These are phyloP conservation scores for Melolontha melolontha DNA, from an alignment of 2,888 invertebrate species.

Conservation along the genomic window DNA sequence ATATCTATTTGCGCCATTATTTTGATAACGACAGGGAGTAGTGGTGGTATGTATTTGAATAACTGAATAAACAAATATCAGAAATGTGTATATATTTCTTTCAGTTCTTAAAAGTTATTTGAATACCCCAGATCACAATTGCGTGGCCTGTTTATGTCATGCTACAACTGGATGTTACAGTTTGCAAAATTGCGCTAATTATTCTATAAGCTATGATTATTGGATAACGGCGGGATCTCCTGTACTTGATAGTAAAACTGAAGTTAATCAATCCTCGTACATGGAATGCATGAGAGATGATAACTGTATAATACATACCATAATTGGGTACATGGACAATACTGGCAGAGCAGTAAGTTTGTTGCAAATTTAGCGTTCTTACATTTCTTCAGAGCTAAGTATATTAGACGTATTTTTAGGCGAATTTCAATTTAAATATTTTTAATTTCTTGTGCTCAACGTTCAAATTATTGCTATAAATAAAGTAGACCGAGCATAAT, in stretches of 20 bases:
- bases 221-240: conserved; percentile 11
- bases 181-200: conserved; percentile 13
- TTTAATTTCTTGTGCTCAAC: no score
- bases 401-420: no score
- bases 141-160: conserved; percentile 16
- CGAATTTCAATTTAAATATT: no score
- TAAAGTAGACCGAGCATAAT: no score
- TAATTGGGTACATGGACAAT: not conserved
- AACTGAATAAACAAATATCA: no score
- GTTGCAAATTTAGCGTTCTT: not conserved
- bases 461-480: no score
- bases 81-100: not conserved
- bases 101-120: not conserved
- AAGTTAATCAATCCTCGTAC: conserved; percentile 1
- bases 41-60: no score
- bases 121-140: not conserved
- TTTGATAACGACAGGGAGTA: no score
- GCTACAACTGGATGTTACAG: conserved; percentile 9
- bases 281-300: conserved; percentile 1
- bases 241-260: not conserved
- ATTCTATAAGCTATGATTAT: conserved; percentile 13
- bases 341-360: not conserved
- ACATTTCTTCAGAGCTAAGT: no score
- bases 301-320: conserved; percentile 11
- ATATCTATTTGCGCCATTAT: no score